Evolutionary conservation across 2,113 vertebrate genomes (phyloP).

Genomic region (Corydoras sp.): DNA sequence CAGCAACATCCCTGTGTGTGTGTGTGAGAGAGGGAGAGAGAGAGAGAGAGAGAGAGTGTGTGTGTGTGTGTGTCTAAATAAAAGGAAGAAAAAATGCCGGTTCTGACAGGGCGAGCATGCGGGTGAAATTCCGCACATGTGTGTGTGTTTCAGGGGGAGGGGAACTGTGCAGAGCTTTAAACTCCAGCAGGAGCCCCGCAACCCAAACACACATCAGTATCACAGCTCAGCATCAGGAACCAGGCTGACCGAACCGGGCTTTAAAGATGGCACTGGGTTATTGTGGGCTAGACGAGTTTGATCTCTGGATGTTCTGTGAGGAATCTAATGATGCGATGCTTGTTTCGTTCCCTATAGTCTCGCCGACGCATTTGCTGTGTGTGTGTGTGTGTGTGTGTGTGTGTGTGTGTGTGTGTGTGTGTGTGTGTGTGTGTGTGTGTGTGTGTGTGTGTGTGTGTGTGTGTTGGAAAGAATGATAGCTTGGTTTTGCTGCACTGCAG

Average conservation of each 20-base stretch:
- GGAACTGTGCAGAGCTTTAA: too few relatives aligned
- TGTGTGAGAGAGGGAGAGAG: neutral
- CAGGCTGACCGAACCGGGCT: too few relatives aligned
- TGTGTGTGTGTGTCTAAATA: conserved; percentile 17
- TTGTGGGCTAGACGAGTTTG: too few relatives aligned
- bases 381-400: too few relatives aligned
- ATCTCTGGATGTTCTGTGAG: conserved; percentile 17
- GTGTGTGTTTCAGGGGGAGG: conserved; percentile 35
- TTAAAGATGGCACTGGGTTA: too few relatives aligned
- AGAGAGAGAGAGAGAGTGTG: too few relatives aligned
- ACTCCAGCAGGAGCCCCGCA: too few relatives aligned
- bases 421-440: neutral
- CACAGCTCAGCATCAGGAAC: too few relatives aligned
- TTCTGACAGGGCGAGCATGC: conserved; percentile 26
- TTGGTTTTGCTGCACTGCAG: conserved; percentile 70
- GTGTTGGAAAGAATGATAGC: conserved; percentile 40
- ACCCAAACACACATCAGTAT: too few relatives aligned
- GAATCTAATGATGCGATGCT: neutral
- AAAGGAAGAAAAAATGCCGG: neutral
- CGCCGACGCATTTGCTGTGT: too few relatives aligned
- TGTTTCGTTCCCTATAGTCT: too few relatives aligned
- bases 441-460: neutral
- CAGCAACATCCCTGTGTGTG: conserved; percentile 23
- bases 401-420: neutral
- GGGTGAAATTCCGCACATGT: conserved; percentile 35